phyloP scores from a whole-genome alignment of 2,113 vertebrate species.

The Martes martes region DNA sequence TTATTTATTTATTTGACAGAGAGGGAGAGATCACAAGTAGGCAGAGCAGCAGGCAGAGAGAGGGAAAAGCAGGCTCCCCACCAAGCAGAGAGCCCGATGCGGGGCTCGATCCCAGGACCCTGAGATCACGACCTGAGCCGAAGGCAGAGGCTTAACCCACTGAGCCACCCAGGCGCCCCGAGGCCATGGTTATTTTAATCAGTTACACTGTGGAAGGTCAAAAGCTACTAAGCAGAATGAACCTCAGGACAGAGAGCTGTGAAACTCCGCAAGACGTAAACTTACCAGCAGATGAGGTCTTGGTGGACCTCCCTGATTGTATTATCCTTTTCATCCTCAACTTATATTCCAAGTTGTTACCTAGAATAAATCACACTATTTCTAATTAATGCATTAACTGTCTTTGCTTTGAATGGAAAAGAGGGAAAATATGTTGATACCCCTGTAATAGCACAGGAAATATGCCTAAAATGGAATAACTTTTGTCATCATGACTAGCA shows the following conservation, averaged over 20 bases:
- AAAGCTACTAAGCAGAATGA: slow-evolving; percentile 78
- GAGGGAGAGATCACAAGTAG: too few species aligned
- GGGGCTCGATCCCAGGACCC: too few species aligned
- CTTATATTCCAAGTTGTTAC: slow-evolving; percentile 86
- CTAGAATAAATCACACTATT: slow-evolving; percentile 79
- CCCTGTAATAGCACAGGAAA: not conserved
- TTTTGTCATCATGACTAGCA: slow-evolving; percentile 61
- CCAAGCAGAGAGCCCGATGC: too few species aligned
- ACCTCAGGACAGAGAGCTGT: slow-evolving; percentile 76
- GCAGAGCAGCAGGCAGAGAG: too few species aligned
- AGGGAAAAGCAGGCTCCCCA: too few species aligned
- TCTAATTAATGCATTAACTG: slow-evolving; percentile 78
- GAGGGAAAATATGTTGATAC: not conserved
- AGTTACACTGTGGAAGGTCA: slow-evolving; percentile 60
- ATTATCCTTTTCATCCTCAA: slow-evolving; percentile 87
- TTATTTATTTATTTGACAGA: too few species aligned
- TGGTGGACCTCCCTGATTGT: slow-evolving; percentile 87
- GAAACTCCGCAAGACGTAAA: slow-evolving; percentile 78
- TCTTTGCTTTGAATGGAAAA: slow-evolving; percentile 73
- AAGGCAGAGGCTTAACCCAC: too few species aligned
- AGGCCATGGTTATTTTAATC: slow-evolving; percentile 74
- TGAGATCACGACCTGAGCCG: too few species aligned
- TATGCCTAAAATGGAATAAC: slow-evolving; percentile 46
- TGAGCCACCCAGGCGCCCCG: too few species aligned
- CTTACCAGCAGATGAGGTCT: slow-evolving; percentile 84